These are phyloP conservation scores for Cremastobaeus sp. DNA, from an alignment of 2,888 invertebrate genomes.

Conservation along the genomic window DNA sequence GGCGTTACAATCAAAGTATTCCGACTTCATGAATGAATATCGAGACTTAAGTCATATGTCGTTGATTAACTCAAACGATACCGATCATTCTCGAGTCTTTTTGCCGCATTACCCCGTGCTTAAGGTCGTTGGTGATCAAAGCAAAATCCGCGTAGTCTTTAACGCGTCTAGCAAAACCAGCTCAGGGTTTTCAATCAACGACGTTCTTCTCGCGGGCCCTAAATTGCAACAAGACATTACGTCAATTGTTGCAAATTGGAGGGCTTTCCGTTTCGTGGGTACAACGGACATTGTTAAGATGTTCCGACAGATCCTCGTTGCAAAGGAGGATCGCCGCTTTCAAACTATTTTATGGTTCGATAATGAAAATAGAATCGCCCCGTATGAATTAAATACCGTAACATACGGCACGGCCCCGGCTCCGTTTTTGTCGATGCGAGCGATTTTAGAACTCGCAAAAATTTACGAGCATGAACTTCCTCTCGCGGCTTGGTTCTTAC, in stretches of 20 bases:
- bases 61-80: background rate
- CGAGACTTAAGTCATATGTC: slow-evolving; percentile 2
- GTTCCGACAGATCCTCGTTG: slow-evolving; percentile 19
- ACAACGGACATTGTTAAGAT: slow-evolving; percentile 29
- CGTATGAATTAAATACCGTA: too few species aligned
- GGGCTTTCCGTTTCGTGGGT: too few species aligned
- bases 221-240: slow-evolving; percentile 25
- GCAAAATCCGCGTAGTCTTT: slow-evolving; percentile 17
- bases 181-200: slow-evolving; percentile 7
- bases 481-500: too few species aligned
- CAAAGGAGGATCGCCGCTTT: background rate
- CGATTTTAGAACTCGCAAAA: too few species aligned
- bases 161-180: slow-evolving; percentile 13
- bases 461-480: too few species aligned
- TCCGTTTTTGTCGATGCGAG: too few species aligned
- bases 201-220: background rate
- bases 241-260: slow-evolving; percentile 9
- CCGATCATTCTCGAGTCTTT: background rate
- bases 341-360: slow-evolving; percentile 24
- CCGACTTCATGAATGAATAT: slow-evolving; percentile 8
- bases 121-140: background rate
- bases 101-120: slow-evolving; percentile 6
- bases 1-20: background rate
- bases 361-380: too few species aligned
- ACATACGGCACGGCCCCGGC: too few species aligned